phyloP scores from a whole-genome alignment of 2,797 vertebrate species.

The Enteromius unitaeniatus region DNA sequence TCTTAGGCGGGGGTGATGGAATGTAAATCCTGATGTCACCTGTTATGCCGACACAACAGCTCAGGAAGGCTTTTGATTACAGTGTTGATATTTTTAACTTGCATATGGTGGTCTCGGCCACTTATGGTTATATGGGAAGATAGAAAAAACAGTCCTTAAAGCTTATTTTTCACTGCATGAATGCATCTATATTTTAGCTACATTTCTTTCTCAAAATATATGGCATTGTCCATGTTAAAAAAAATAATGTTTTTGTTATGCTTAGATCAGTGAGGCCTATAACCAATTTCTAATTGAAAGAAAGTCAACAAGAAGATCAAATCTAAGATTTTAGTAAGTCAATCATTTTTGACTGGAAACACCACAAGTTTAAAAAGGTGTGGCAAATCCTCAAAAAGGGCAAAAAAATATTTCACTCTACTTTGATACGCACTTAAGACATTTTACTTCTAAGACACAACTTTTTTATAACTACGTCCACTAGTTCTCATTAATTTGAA shows the following conservation, averaged over 20 bases:
- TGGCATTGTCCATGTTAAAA: neutral
- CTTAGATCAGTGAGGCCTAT: neutral
- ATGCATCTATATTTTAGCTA: neutral
- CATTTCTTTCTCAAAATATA: neutral
- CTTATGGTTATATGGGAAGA: constrained; percentile 73
- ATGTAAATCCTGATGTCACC: neutral
- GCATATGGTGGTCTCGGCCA: constrained; percentile 64
- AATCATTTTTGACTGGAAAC: neutral
- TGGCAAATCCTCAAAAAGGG: neutral
- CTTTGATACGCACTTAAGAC: no score
- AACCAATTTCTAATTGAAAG: neutral
- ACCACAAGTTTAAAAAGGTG: neutral
- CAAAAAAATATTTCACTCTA: neutral
- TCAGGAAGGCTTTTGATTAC: constrained; percentile 61
- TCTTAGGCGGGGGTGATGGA: neutral
- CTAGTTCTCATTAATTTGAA: no score
- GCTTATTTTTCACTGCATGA: constrained; percentile 27
- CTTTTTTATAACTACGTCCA: no score
- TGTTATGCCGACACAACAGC: neutral
- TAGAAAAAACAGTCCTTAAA: constrained; percentile 58
- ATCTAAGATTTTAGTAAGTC: neutral
- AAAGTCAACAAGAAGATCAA: neutral
- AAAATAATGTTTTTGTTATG: neutral
- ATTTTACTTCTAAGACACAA: no score
- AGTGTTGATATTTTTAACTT: constrained; percentile 78